phyloP scores from a whole-genome alignment of 2,888 invertebrate genomes.

The Punctoribates punctum region DNA sequence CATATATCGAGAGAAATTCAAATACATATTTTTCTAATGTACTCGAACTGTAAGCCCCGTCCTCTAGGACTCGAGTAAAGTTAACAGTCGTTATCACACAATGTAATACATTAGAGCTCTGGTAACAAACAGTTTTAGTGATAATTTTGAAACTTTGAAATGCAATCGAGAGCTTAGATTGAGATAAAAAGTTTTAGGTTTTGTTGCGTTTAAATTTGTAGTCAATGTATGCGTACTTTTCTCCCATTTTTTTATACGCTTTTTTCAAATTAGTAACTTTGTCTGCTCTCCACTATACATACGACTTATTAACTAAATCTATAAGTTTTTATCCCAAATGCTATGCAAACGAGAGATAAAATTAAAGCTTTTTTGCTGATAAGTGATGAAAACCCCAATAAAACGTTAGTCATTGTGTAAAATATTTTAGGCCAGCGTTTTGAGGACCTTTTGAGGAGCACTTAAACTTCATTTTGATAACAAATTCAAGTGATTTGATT shows the following conservation, averaged over 20 bases:
- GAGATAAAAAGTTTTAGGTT: slow-evolving; percentile 34
- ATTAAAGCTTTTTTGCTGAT: slow-evolving; percentile 29
- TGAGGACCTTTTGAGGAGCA: slow-evolving; percentile 10
- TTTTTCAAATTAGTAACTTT: slow-evolving; percentile 22
- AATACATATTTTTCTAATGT: not conserved
- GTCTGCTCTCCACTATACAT: not conserved
- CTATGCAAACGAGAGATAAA: slow-evolving; percentile 29
- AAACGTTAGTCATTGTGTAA: slow-evolving; percentile 15
- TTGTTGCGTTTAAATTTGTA: slow-evolving; percentile 11
- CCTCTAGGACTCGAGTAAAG: not conserved
- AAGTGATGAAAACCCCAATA: not conserved
- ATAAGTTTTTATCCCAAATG: slow-evolving; percentile 8
- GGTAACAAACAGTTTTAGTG: slow-evolving; percentile 32
- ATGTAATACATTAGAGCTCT: slow-evolving; percentile 31
- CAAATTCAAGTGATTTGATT: slow-evolving; percentile 19
- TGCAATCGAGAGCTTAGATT: slow-evolving; percentile 36
- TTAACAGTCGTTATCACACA: slow-evolving; percentile 20
- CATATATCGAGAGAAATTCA: not conserved
- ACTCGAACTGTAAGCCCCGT: not conserved
- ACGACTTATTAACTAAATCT: not conserved
- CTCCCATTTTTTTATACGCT: too few relatives aligned
- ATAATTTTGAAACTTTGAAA: slow-evolving; percentile 36
- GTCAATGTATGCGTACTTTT: slow-evolving; percentile 5
- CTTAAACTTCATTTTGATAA: slow-evolving; percentile 24
- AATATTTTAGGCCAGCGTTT: not conserved